phyloP scores from a whole-genome alignment of 2,888 invertebrate genomes.

The Habrosyne pyritoides region DNA sequence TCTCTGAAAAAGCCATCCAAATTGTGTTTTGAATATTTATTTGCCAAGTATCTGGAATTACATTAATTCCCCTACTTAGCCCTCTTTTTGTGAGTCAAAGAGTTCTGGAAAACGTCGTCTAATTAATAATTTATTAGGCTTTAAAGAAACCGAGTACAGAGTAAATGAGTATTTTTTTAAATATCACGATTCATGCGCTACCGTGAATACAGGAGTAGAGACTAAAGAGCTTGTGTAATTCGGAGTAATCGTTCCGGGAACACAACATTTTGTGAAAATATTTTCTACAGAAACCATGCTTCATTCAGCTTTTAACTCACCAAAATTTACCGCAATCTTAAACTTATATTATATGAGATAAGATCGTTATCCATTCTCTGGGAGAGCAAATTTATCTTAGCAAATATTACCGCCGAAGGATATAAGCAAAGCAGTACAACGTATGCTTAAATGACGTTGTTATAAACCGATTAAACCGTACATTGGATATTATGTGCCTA shows the following conservation, averaged over 20 bases:
- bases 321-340: not conserved
- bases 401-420: constrained; percentile 16
- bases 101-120: constrained; percentile 53
- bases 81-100: constrained; percentile 43
- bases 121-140: constrained; percentile 73
- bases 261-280: constrained; percentile 52
- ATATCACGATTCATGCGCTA: constrained; percentile 37
- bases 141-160: constrained; percentile 52
- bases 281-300: constrained; percentile 26
- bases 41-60: constrained; percentile 46
- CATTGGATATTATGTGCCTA: constrained; percentile 34
- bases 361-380: constrained; percentile 5
- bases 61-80: constrained; percentile 41
- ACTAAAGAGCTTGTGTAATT: constrained; percentile 57
- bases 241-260: constrained; percentile 56
- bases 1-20: constrained; percentile 25
- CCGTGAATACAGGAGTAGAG: constrained; percentile 47
- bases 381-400: constrained; percentile 10
- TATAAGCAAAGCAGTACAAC: constrained; percentile 39
- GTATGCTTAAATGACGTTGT: constrained; percentile 47
- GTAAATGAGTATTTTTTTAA: constrained; percentile 54
- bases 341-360: constrained; percentile 16
- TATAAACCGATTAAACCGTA: constrained; percentile 53
- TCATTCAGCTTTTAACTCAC: not conserved
- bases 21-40: constrained; percentile 53